Evolutionary conservation across 2,113 vertebrate species (phyloP), one percentile per base, ranked within the genome.

Genomic region (Mesocricetus auratus): DNA sequence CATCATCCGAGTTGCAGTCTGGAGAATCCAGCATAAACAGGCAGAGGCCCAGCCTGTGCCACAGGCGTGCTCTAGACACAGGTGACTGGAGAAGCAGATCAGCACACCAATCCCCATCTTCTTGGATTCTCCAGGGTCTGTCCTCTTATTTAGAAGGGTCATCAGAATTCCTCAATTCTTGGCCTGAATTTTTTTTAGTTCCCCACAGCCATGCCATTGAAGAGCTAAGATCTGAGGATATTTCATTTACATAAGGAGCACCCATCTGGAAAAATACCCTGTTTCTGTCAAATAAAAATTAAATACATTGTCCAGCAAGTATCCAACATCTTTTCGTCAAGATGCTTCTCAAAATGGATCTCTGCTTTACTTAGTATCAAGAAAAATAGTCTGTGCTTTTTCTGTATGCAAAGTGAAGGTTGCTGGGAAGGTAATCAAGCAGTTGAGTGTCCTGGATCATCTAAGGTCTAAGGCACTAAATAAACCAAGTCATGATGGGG

Each of bases 241-340:
- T 96, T 97, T 96, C 53, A 90, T 96, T 96, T 93, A 73, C 77
- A 22, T 81, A 71, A 94, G 71, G 91, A 88, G 3, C 39, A 90
- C 77, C 69, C 94, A 74, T 92, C 75, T 93, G 86, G 95, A 91
- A 97, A 96, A 94, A 86, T 77, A 53, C 50, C 56, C 47, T 90
- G 33, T 75, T 97, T 97, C 95, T 92, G 58, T 96, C 36, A 90
- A 95, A 90, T 58, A 87, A 56, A 95, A 91, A 90, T 96, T 93
- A 92, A 97, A 88, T 75, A 81, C 33, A 56, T 71, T 86, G 91
- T 79, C 85, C 79, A 75, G 86, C 90, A 87, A 94, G 50, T 77
- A 96, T 24, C 77, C 68, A 87, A n/a, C 83, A 83, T 79, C 9
- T 26, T 75, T 96, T 73, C 82, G 69, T 92, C 89, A 85, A 96